These are phyloP conservation scores for Capromys pilorides DNA, from an alignment of 2,797 vertebrate genomes.

Conservation along the genomic window DNA sequence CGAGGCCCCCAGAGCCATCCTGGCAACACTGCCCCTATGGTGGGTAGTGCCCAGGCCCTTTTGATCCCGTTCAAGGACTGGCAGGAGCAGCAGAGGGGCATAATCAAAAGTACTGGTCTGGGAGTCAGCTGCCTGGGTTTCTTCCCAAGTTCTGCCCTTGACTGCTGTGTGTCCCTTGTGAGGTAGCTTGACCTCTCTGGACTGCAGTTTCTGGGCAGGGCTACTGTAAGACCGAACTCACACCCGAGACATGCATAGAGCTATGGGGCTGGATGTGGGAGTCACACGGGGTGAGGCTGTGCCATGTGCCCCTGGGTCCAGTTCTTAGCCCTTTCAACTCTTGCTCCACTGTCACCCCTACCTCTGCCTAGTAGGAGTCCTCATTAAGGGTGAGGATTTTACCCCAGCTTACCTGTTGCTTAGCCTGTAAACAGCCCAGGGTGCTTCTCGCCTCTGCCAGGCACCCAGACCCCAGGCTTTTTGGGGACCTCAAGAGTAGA, in stretches of 20 bases:
- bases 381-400: neutral
- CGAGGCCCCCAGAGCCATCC: slow-evolving; percentile 85
- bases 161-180: neutral
- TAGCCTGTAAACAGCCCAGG: fast-evolving
- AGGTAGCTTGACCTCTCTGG: neutral
- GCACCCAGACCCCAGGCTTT: neutral
- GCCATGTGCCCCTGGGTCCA: neutral
- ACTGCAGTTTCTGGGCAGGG: neutral
- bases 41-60: slow-evolving; percentile 75
- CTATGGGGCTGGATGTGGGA: neutral
- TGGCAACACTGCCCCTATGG: slow-evolving; percentile 93
- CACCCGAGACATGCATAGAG: fast-evolving
- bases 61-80: neutral
- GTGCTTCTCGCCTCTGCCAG: neutral
- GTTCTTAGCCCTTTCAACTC: neutral
- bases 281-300: neutral
- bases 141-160: neutral
- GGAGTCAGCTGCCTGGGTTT: neutral
- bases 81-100: neutral
- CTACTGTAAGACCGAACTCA: neutral
- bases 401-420: neutral
- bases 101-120: neutral
- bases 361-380: neutral
- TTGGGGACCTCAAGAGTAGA: neutral
- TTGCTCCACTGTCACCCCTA: neutral